Percentiles rank a stretch among this genome's conserved stretches.
These are phyloP conservation scores for Eugnorisma glareosa DNA, from an alignment of 2,888 invertebrate species.

Conservation along the genomic window DNA sequence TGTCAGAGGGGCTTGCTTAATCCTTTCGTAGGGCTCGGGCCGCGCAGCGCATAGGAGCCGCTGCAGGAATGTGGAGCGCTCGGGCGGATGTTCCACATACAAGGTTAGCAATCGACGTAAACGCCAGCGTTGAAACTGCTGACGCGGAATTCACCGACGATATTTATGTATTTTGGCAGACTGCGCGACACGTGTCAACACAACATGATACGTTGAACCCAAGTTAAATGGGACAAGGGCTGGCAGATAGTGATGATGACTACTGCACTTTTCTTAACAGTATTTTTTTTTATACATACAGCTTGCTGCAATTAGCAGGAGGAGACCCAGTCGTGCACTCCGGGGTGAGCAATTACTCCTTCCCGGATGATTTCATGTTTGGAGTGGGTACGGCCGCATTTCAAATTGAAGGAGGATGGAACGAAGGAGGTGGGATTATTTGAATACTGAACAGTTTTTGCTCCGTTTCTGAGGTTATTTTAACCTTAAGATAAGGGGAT, in stretches of 20 bases:
- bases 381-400: conserved; percentile 91
- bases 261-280: background rate
- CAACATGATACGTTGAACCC: background rate
- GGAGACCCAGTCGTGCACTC: conserved; percentile 69
- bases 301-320: conserved; percentile 78
- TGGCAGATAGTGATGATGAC: background rate
- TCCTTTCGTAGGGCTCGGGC: too few species aligned
- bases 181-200: too few species aligned
- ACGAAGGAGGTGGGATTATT: conserved; percentile 81
- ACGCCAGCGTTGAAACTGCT: too few species aligned
- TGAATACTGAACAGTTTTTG: background rate
- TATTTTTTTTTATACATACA: conserved; percentile 46
- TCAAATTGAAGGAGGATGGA: conserved; percentile 92
- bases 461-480: conserved; percentile 4
- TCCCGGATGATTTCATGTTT: conserved; percentile 91
- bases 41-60: too few species aligned
- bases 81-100: too few species aligned
- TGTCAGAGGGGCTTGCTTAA: too few species aligned
- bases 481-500: background rate
- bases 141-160: too few species aligned
- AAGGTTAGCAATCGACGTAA: too few species aligned
- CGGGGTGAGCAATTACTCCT: conserved; percentile 83
- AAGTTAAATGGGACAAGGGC: background rate
- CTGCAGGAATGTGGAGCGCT: too few species aligned
- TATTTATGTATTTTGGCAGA: too few species aligned